Evolutionary conservation across 2,797 vertebrate genomes (phyloP).

Genomic region (Diplodus puntazzo): DNA sequence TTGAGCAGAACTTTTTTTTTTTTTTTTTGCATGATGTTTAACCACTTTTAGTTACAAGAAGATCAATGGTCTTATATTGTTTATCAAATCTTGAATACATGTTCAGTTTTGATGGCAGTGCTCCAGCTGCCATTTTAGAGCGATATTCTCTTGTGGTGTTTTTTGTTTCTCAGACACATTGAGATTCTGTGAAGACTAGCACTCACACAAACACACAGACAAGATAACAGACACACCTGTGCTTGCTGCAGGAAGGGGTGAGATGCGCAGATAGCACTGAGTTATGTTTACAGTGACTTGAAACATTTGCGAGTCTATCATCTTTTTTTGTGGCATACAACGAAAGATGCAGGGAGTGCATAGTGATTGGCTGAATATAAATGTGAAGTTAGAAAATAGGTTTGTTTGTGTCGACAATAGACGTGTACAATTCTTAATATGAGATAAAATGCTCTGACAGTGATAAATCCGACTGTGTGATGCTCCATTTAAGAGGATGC

Average conservation of each 20-base stretch:
- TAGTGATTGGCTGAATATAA: background rate
- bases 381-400: background rate
- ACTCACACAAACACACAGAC: slow-evolving; percentile 16
- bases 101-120: background rate
- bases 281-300: slow-evolving; percentile 6
- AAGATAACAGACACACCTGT: slow-evolving; percentile 3
- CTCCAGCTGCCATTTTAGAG: slow-evolving; percentile 7
- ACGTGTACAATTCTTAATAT: background rate
- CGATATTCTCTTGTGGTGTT: background rate
- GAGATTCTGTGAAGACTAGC: slow-evolving; percentile 10
- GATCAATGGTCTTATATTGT: background rate
- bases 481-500: background rate
- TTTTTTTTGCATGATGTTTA: slow-evolving; percentile 6
- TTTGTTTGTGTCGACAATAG: background rate
- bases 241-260: slow-evolving; percentile 1
- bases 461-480: too few relatives aligned
- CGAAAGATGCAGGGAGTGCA: background rate
- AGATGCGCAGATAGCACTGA: background rate
- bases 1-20: background rate
- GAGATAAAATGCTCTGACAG: background rate
- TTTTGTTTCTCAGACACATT: slow-evolving; percentile 21
- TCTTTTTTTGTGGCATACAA: background rate
- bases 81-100: background rate
- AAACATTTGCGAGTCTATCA: slow-evolving; percentile 8
- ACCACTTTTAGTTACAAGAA: background rate